Conservation (phyloP, 2,113 vertebrate species). For the Mastomys coucha region DNA sequence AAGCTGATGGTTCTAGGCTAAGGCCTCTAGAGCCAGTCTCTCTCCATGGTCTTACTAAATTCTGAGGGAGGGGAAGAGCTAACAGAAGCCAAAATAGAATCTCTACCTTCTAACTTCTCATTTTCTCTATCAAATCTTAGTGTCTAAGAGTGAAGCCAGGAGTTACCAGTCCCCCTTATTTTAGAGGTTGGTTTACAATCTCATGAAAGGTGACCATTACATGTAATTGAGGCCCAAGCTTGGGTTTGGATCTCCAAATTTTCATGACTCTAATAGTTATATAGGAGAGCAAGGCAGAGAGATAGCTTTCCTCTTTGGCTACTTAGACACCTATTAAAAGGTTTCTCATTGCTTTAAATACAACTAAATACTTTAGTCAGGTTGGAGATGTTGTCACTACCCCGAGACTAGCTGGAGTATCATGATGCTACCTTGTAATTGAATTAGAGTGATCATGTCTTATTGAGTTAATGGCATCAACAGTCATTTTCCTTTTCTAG, state of each 20-base stretch:
- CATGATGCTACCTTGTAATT: neutral
- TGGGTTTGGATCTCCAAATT: neutral
- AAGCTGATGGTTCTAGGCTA: neutral
- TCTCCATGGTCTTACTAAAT: neutral
- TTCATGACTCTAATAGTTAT: too few species aligned
- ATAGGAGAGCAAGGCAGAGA: neutral
- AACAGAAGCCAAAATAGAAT: neutral
- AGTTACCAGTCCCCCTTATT: neutral
- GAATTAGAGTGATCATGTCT: neutral
- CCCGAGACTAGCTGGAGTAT: neutral
- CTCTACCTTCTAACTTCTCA: neutral
- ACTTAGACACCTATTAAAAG: neutral
- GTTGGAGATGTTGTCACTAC: slow-evolving; percentile 32
- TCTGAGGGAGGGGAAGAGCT: neutral
- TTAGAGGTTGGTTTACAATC: neutral
- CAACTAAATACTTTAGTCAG: slow-evolving; percentile 41
- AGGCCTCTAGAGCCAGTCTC: neutral
- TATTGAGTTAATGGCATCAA: neutral
- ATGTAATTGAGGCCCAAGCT: neutral
- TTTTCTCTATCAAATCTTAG: neutral
- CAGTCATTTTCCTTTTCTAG: neutral
- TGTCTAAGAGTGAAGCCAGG: neutral
- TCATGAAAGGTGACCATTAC: neutral
- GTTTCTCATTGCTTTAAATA: slow-evolving; percentile 21
- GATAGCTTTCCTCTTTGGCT: neutral